Base-by-base conservation (phyloP, 2,113 vertebrate genomes). In the Thryonomys swinderianus region DNA sequence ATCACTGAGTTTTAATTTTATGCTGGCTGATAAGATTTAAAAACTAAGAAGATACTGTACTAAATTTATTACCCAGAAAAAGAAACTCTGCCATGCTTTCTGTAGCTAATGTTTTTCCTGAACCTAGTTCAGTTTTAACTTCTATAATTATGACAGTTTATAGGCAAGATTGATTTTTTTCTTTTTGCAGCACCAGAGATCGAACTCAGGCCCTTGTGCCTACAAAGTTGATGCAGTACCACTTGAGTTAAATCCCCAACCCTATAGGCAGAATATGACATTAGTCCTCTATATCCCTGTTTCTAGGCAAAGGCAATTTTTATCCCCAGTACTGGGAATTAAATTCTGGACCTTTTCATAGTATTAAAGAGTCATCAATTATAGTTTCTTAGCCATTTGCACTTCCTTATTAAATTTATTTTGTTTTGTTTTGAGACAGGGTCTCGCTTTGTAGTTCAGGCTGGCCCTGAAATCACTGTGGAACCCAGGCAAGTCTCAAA, bases 331-430 rank as follows among this genome's bases (percentile, higher is more conserved):
- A 18, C 74, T 78, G 16, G 17, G 45, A 16, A 45, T 53, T 18
- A 30, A 78, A 51, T 1, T 3, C 45, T 34, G 45, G 45, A 32
- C 74, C 74, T 34, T 73, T 40, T 21, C 37, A 42, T 23, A 55
- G 37, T 80, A 80, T 37, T 53, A 10, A 93, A 78, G 45, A 84
- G 27, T 66, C 87, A 48, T 59, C 87, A 76, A 0, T 96, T 61
- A 32, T 78, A 42, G 81, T 85, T 93, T 90, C 82, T 92, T 92
- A 79, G 21, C 69, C 37, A 96, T 87, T 93, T 90, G 8, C n/a
- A 79, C 53, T 93, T 82, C 64, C 32, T 40, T 0, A 55, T 94
- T 66, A 87, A 94, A 67, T 55, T 55, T 55, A 13, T 55, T 55
- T 8, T 8, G 53, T 55, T 55, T 55, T 53, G 12, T 57, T 64